Evolutionary conservation across 35 echinoderm and acorn worm species (phyloP).

Genomic region (Nesometra sesokonis): DNA sequence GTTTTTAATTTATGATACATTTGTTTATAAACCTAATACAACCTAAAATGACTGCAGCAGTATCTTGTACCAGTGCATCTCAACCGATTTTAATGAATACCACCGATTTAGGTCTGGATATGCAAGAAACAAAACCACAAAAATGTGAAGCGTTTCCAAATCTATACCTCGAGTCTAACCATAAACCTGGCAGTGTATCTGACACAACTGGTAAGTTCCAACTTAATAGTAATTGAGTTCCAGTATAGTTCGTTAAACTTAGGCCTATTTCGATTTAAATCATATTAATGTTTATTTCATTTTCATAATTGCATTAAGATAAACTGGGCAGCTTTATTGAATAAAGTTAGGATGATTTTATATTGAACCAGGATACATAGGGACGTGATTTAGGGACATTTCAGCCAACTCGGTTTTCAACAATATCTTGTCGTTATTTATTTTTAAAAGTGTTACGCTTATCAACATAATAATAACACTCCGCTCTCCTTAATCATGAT

Average conservation of each 20-base stretch:
- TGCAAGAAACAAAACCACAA: background rate
- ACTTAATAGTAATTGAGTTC: background rate
- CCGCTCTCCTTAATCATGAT: too few relatives aligned
- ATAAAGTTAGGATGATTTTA: background rate
- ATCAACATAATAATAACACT: too few relatives aligned
- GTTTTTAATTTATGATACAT: background rate
- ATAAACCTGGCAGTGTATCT: background rate
- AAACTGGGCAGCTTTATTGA: background rate
- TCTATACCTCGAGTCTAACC: background rate
- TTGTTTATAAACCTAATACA: background rate
- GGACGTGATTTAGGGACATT: too few relatives aligned
- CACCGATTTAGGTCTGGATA: background rate
- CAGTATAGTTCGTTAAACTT: background rate
- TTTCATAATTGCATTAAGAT: background rate
- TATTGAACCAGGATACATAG: too few relatives aligned
- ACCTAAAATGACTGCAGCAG: background rate
- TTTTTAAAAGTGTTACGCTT: too few relatives aligned
- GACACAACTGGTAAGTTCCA: background rate
- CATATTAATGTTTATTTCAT: background rate
- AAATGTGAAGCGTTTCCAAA: background rate
- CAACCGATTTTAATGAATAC: background rate
- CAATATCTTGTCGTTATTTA: too few relatives aligned
- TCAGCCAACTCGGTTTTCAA: too few relatives aligned
- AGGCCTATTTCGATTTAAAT: background rate
- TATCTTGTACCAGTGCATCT: too few relatives aligned